Percentiles rank a stretch among this genome's conserved stretches.
These are phyloP conservation scores for Eilema caniola DNA, from an alignment of 2,888 invertebrate genomes.

Conservation along the genomic window DNA sequence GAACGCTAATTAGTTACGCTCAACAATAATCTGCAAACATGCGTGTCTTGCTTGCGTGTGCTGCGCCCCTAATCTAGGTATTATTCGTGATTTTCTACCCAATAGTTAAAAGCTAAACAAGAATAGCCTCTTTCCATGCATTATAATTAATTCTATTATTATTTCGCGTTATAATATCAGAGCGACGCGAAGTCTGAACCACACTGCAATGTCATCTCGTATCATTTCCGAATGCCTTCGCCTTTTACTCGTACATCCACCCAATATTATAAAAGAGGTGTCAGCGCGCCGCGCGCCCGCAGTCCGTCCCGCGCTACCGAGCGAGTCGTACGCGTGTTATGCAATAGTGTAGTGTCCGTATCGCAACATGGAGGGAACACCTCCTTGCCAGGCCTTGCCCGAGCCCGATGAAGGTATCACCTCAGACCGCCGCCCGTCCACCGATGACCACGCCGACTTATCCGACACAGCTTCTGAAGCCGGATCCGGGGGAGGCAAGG, in stretches of 20 bases:
- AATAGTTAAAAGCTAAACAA: constrained; percentile 30
- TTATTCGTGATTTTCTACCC: constrained; percentile 32
- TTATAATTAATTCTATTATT: constrained; percentile 35
- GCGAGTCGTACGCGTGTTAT: constrained; percentile 77
- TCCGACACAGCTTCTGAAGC: constrained; percentile 90
- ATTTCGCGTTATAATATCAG: constrained; percentile 34
- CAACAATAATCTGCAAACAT: constrained; percentile 30
- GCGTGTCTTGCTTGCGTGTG: constrained; percentile 45
- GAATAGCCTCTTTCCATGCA: constrained; percentile 47
- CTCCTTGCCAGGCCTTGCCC: constrained; percentile 70
- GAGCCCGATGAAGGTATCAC: constrained; percentile 82
- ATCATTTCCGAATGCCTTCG: constrained; percentile 71
- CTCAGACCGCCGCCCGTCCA: constrained; percentile 80
- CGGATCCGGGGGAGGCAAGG: constrained; percentile 89
- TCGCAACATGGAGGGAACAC: constrained; percentile 78
- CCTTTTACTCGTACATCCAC: constrained; percentile 81
- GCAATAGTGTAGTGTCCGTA: constrained; percentile 71
- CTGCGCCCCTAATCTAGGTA: constrained; percentile 29
- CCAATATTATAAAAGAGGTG: constrained; percentile 82
- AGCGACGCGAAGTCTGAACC: constrained; percentile 65
- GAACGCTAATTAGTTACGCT: constrained; percentile 24
- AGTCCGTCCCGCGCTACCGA: constrained; percentile 77
- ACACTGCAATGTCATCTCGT: constrained; percentile 75
- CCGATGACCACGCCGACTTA: constrained; percentile 89
- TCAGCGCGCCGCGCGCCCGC: constrained; percentile 78